Evolutionary conservation across 2,888 invertebrate genomes (phyloP).

Genomic region (Cremastinae sp.): DNA sequence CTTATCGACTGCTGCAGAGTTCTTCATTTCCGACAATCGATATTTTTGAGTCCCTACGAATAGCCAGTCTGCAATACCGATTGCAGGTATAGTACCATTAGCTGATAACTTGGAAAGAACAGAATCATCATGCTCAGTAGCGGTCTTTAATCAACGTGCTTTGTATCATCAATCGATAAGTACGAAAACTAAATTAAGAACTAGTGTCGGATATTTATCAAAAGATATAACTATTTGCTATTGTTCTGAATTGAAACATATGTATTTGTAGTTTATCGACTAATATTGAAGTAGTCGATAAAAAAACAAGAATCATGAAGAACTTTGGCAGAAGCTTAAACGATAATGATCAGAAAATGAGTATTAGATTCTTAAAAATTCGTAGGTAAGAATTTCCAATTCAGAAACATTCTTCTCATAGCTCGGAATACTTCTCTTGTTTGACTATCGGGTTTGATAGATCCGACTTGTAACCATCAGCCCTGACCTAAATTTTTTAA

Average conservation of each 20-base stretch:
- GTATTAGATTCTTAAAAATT: slow-evolving; percentile 14
- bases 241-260: too few relatives aligned
- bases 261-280: too few relatives aligned
- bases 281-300: too few relatives aligned
- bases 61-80: background rate
- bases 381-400: slow-evolving; percentile 4
- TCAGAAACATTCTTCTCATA: slow-evolving; percentile 33
- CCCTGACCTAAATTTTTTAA: slow-evolving; percentile 63
- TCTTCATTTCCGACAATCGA: slow-evolving; percentile 21
- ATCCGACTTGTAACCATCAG: slow-evolving; percentile 44
- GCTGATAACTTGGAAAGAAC: too few relatives aligned
- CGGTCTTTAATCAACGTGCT: too few relatives aligned
- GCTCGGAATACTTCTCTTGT: slow-evolving; percentile 29
- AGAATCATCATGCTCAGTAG: too few relatives aligned
- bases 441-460: slow-evolving; percentile 46
- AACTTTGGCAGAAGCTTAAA: slow-evolving; percentile 16
- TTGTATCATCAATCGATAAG: too few relatives aligned
- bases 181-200: too few relatives aligned
- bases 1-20: slow-evolving; percentile 20
- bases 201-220: too few relatives aligned
- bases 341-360: slow-evolving; percentile 4
- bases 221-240: too few relatives aligned
- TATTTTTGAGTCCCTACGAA: background rate
- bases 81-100: background rate
- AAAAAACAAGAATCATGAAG: too few relatives aligned